These are phyloP conservation scores for Tapera naevia DNA, from an alignment of 2,797 vertebrate genomes.

Conservation along the genomic window DNA sequence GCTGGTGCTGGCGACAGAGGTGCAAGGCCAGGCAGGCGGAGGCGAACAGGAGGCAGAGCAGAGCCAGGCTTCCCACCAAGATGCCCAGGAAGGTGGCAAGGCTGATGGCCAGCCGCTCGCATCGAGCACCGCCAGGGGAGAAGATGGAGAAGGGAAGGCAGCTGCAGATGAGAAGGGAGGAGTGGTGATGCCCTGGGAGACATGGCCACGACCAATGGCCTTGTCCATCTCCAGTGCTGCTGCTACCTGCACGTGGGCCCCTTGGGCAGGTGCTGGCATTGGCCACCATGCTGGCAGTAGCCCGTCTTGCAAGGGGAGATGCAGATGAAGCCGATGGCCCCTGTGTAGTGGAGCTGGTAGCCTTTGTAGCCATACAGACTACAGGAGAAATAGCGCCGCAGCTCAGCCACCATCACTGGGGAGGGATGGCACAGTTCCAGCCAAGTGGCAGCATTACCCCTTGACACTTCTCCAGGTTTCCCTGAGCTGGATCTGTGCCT, in stretches of 20 bases:
- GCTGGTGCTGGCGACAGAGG: neutral
- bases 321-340: slow-evolving; percentile 36
- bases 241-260: slow-evolving; percentile 70
- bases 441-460: accelerated
- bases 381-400: slow-evolving; percentile 60
- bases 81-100: slow-evolving; percentile 66
- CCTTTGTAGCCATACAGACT: slow-evolving; percentile 36
- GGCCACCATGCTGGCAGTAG: slow-evolving; percentile 65
- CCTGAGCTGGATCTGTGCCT: neutral
- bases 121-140: neutral
- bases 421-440: accelerated
- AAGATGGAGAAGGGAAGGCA: slow-evolving; percentile 74
- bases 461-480: neutral
- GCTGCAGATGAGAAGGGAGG: slow-evolving; percentile 24
- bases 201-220: accelerated
- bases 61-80: slow-evolving; percentile 69
- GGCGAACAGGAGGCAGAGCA: slow-evolving; percentile 63
- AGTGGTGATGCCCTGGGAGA: accelerated
- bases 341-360: slow-evolving; percentile 22
- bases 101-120: slow-evolving; percentile 64
- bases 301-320: slow-evolving; percentile 66
- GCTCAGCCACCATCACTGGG: slow-evolving; percentile 41
- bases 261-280: slow-evolving; percentile 58
- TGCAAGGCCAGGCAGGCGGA: neutral
- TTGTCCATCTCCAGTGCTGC: accelerated